Percentiles rank a stretch among this genome's conserved stretches.
Evolutionary conservation across 2,888 invertebrate genomes (phyloP).

Genomic region (Agonopterix heracliana): DNA sequence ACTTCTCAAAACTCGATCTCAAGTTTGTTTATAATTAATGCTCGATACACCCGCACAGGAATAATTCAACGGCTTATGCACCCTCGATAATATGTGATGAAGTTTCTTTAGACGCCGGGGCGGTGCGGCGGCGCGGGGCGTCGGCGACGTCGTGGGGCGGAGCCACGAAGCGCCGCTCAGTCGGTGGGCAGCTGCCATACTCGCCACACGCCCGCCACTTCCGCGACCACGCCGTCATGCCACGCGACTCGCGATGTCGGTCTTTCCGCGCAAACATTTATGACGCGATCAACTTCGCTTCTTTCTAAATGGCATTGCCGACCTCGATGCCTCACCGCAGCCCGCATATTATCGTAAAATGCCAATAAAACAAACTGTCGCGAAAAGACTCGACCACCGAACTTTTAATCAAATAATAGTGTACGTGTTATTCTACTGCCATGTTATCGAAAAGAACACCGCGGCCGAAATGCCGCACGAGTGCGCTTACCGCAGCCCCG

Average conservation of each 20-base stretch:
- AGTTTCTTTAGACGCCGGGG: conserved; percentile 66
- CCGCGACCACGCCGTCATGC: conserved; percentile 42
- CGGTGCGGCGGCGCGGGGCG: conserved; percentile 51
- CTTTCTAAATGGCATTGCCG: conserved; percentile 61
- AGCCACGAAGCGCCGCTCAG: conserved; percentile 56
- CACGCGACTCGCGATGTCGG: conserved; percentile 67
- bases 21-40: conserved; percentile 62
- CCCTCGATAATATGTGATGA: conserved; percentile 71
- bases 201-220: conserved; percentile 40
- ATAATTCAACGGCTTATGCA: conserved; percentile 69
- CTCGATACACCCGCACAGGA: conserved; percentile 59
- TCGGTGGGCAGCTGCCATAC: conserved; percentile 70
- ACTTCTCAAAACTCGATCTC: conserved; percentile 41
- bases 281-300: conserved; percentile 60
- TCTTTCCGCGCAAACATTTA: conserved; percentile 65
- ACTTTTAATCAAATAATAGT: conserved; percentile 69
- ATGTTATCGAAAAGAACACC: conserved; percentile 55
- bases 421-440: conserved; percentile 69
- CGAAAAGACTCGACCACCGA: conserved; percentile 64
- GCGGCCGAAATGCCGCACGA: conserved; percentile 78
- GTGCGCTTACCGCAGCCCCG: conserved; percentile 81
- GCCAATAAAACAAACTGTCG: conserved; percentile 64
- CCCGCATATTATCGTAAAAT: conserved; percentile 62
- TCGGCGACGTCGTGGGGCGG: conserved; percentile 58
- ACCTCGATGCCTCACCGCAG: conserved; percentile 51